Conservation (phyloP, 1,140 invertebrate genomes). For the Tenebrio molitor region DNA sequence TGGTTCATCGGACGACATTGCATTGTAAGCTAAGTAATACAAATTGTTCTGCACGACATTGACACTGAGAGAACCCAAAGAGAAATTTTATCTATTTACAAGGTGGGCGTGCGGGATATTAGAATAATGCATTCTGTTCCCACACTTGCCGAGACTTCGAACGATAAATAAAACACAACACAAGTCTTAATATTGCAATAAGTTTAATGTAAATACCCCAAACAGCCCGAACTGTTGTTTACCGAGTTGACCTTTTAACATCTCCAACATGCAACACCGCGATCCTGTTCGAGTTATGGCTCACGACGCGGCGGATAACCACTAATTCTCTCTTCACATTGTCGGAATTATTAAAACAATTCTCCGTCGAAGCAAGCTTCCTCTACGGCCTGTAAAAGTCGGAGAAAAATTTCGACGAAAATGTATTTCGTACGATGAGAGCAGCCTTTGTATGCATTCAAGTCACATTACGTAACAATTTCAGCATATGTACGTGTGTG, state of each 20-base stretch:
- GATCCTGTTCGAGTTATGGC: constrained; percentile 39
- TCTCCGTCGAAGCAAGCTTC: not conserved
- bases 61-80: constrained; percentile 26
- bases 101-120: constrained; percentile 44
- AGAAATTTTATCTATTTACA: constrained; percentile 51
- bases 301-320: constrained; percentile 40
- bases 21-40: constrained; percentile 49
- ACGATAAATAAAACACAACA: constrained; percentile 12
- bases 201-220: constrained; percentile 47
- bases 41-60: constrained; percentile 47
- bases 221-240: constrained; percentile 22
- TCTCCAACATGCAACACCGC: constrained; percentile 3
- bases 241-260: constrained; percentile 22
- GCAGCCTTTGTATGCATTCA: too few relatives aligned
- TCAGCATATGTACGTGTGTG: not conserved
- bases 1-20: constrained; percentile 47
- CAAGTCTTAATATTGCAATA: constrained; percentile 38
- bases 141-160: constrained; percentile 30
- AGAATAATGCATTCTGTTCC: constrained; percentile 51
- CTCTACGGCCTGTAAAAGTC: too few relatives aligned
- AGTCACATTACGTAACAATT: not conserved
- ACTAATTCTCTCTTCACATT: constrained; percentile 34
- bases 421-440: too few relatives aligned
- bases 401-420: not conserved
- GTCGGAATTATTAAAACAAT: constrained; percentile 13